Evolutionary conservation across 2,888 invertebrate genomes (phyloP), one percentile per base, ranked within the genome.

Genomic region (Parnassius orleans): DNA sequence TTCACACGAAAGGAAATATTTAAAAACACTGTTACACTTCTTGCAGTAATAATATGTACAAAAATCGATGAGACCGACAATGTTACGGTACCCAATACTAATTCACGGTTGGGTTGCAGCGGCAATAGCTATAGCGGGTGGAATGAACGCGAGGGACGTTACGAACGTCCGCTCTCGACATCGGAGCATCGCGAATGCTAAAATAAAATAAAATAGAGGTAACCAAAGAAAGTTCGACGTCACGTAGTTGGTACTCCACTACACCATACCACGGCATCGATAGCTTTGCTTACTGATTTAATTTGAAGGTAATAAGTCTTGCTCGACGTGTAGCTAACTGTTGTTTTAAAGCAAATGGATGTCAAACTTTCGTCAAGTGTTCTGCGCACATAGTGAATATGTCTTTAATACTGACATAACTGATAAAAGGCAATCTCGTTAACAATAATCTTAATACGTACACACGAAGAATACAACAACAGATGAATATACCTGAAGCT

Each of bases 151-250:
- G 63, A 68, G 66, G 62, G 67, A 57, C 65, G 65, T 70, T 65
- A 67, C 71, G 63, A 69, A 74, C 90, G 90, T 87, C 86, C 87
- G 84, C 79, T 74, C 84, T 68, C 80, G 70, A 69, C 84, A 71
- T 70, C 72, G 74, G 69, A 72, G 80, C 79, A 80, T 82, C 83
- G 75, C 84, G 80, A 86, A 86, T 86, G 83, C 76, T 81, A 78
- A 84, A 84, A 76, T 81, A 79, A 84, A 84, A 83, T 81, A 82
- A 82, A 60, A 63, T 54, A 64, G 48, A 83, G 81, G 77, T 81
- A 81, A 72, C 70, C 76, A 75, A 88, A 89, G 90, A 90, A 90
- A 90, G 77, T 77, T 81, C 79, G 78, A 83, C 84, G 85, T 84
- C 84, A 85, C 72, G 69, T 60, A 43, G 56, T 33, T 33, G 33